phyloP scores from a whole-genome alignment of 2,113 vertebrate species.

The Rattus rattus region DNA sequence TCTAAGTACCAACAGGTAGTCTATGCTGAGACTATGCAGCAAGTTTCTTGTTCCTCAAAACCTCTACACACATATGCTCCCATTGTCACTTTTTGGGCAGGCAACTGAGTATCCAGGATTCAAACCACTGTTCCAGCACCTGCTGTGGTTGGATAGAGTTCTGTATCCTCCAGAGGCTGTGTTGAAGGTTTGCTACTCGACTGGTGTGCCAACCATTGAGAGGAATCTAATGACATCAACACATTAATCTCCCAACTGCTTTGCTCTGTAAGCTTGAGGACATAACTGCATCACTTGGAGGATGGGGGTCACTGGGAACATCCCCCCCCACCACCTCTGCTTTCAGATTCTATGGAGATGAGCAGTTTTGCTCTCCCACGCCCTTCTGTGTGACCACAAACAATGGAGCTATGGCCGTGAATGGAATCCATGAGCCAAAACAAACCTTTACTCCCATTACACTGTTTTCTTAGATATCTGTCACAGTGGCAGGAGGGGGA shows the following conservation, averaged over 20 bases:
- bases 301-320: not conserved
- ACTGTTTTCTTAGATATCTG: not conserved
- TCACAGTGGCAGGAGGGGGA: not conserved
- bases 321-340: not conserved
- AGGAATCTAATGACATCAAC: not conserved
- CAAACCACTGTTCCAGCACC: not conserved
- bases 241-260: not conserved
- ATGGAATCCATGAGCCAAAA: not conserved
- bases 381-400: not conserved
- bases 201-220: not conserved
- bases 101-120: not conserved
- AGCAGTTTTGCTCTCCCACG: not conserved
- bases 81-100: not conserved
- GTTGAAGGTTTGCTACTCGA: not conserved
- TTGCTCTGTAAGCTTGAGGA: not conserved
- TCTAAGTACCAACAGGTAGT: not conserved
- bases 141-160: not conserved
- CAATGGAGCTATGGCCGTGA: not conserved
- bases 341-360: not conserved
- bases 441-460: not conserved
- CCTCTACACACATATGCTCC: not conserved
- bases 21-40: not conserved
- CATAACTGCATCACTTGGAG: not conserved
- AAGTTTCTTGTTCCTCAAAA: slow-evolving; percentile 21
- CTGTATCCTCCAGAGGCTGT: not conserved